A percentile compares a stretch with the other conserved stretches of the same genome.
These are phyloP conservation scores for Morpho deidamia DNA, from an alignment of 2,888 invertebrate species.

Conservation along the genomic window DNA sequence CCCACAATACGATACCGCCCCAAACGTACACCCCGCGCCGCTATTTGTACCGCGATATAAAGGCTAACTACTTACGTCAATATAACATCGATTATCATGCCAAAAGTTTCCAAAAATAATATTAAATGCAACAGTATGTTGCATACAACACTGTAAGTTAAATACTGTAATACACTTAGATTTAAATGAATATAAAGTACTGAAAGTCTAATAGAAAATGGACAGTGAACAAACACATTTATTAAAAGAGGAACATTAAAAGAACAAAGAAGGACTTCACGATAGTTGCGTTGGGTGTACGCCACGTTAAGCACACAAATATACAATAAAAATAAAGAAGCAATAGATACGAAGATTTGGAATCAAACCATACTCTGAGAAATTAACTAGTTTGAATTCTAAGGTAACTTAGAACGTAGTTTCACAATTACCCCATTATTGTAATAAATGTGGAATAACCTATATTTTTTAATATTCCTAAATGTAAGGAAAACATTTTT, in stretches of 20 bases:
- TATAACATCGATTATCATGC: conserved; percentile 4
- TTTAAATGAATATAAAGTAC: background rate
- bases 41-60: conserved; percentile 2
- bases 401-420: no score
- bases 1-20: conserved; percentile 10
- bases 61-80: conserved; percentile 1
- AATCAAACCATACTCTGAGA: conserved; percentile 10
- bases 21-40: conserved; percentile 17
- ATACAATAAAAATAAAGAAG: conserved; percentile 34
- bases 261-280: conserved; percentile 4
- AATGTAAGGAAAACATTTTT: background rate
- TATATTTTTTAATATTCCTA: background rate
- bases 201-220: conserved; percentile 1
- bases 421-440: background rate
- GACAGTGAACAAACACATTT: background rate
- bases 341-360: conserved; percentile 28
- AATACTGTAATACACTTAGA: no score
- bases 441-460: no score
- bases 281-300: conserved; percentile 33
- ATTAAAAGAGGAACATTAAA: conserved; percentile 4
- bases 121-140: background rate
- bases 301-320: conserved; percentile 37
- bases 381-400: no score
- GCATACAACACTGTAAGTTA: background rate
- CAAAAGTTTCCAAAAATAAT: background rate